A percentile compares a stretch with the other conserved stretches of the same genome.
Conservation (phyloP, 1,140 invertebrate genomes). For the Manduca sexta region DNA sequence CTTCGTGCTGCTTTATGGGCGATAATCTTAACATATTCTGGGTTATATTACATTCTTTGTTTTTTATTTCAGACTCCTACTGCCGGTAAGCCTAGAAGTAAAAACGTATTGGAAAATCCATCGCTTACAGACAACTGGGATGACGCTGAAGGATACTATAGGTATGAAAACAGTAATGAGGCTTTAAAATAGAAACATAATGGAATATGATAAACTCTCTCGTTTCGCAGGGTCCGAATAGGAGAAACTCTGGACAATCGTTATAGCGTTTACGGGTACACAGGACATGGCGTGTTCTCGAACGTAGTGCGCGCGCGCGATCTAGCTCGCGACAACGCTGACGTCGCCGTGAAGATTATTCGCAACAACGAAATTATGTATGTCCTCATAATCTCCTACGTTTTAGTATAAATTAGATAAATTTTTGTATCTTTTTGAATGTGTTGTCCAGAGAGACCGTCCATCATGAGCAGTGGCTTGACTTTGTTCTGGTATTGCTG, state of each 20-base stretch:
- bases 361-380: constrained; percentile 99
- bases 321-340: constrained; percentile 86
- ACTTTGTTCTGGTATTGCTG: too few relatives aligned
- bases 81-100: constrained; percentile 80
- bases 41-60: background rate
- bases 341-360: constrained; percentile 99
- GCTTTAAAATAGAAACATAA: too few relatives aligned
- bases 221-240: constrained; percentile 12
- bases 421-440: constrained; percentile 6
- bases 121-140: constrained; percentile 99
- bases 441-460: too few relatives aligned
- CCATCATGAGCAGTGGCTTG: too few relatives aligned
- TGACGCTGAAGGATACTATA: constrained; percentile 96
- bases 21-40: background rate
- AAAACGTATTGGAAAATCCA: constrained; percentile 86
- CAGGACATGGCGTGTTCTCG: constrained; percentile 98
- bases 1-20: background rate
- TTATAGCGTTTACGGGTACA: constrained; percentile 97
- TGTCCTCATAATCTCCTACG: background rate
- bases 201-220: too few relatives aligned
- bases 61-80: constrained; percentile 77
- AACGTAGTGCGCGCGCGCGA: constrained; percentile 97
- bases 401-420: background rate
- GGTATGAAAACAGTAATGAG: constrained; percentile 31
- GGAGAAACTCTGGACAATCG: constrained; percentile 95